phyloP scores from a whole-genome alignment of 1,140 invertebrate species.

The Hetaerina americana region DNA sequence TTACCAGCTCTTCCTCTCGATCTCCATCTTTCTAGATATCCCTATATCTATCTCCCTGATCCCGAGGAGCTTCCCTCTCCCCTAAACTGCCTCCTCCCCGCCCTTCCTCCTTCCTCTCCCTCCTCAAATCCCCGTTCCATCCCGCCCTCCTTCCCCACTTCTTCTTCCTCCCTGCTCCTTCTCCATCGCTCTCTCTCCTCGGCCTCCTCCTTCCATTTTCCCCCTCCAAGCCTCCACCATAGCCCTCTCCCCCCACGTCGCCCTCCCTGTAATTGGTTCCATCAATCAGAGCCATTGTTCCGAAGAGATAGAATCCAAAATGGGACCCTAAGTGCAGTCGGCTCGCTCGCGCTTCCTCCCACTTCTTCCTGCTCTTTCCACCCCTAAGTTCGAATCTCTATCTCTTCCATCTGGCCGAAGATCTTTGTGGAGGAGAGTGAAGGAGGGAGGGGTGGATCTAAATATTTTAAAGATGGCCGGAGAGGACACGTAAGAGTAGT shows the following conservation, averaged over 20 bases:
- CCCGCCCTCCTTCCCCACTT: neutral
- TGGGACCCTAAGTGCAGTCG: neutral
- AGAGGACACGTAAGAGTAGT: no score
- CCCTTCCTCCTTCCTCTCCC: neutral
- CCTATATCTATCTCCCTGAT: no score
- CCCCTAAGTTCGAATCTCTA: no score
- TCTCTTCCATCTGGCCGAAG: no score
- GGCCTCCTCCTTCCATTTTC: neutral
- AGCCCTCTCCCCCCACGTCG: neutral
- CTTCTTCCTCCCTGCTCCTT: neutral
- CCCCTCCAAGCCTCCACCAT: neutral
- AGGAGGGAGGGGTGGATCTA: no score
- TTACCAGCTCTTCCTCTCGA: no score
- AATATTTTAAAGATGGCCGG: no score
- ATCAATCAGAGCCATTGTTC: neutral
- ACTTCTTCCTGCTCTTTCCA: no score
- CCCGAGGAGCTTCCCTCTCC: no score
- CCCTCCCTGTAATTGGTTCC: neutral
- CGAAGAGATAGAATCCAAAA: neutral
- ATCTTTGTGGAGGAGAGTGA: no score
- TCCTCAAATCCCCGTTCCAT: neutral
- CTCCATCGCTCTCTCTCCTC: neutral
- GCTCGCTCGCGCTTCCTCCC: neutral
- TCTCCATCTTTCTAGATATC: no score
- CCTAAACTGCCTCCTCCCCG: neutral